Evolutionary conservation across 2,797 vertebrate genomes (phyloP).

Genomic region (Falco peregrinus): DNA sequence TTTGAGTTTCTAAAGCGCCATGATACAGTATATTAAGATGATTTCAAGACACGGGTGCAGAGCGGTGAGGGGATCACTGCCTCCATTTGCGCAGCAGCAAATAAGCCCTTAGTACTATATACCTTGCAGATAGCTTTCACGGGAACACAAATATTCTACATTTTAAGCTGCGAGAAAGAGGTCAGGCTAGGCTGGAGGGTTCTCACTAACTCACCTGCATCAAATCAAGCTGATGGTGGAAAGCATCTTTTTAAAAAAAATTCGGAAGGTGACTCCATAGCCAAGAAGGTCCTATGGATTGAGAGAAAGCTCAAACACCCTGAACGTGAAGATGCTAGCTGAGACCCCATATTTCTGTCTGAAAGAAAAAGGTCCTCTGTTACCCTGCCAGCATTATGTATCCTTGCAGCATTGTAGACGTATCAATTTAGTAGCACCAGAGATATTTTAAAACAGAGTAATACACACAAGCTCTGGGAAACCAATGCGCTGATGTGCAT

Average conservation of each 20-base stretch:
- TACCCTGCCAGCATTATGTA: background rate
- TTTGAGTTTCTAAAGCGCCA: slow-evolving; percentile 45
- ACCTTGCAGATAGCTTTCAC: background rate
- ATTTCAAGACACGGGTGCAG: background rate
- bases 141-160: background rate
- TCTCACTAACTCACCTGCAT: background rate
- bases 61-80: background rate
- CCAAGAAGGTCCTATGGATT: background rate
- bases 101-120: background rate
- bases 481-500: background rate
- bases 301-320: background rate
- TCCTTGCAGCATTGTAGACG: background rate
- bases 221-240: background rate
- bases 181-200: background rate
- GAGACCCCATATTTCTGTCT: background rate
- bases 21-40: slow-evolving; percentile 19
- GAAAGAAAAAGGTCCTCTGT: background rate
- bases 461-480: background rate
- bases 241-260: background rate
- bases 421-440: background rate
- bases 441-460: background rate
- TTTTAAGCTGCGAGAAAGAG: background rate
- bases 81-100: background rate
- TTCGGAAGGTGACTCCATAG: background rate
- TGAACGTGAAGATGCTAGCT: background rate